Base-by-base conservation (phyloP, 2,113 vertebrate genomes). In the Cygnus atratus region DNA sequence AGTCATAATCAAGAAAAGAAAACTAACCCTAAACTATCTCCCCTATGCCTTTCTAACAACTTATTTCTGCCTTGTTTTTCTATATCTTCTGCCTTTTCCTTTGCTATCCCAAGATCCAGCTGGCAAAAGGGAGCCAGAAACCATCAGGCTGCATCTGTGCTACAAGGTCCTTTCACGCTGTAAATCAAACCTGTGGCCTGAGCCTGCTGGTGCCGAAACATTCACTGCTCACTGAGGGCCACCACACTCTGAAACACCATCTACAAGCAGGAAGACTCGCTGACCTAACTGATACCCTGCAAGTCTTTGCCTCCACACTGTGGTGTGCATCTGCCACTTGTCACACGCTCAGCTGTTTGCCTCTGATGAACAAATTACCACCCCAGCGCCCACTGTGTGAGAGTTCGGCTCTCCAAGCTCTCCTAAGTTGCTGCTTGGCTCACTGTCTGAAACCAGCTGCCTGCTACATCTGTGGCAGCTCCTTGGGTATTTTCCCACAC, bases 291-390 rank as follows among this genome's bases (percentile, higher is more conserved):
- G 55, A 62, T 19, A 6, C 35, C 41, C 74, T 26, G 55, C 2
- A 2, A 67, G 41, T 31, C 75, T 44, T 39, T 3, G 0, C 37
- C 9, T 29, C 35, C 35, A n/a, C 15, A 0, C 19, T 4, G 25
- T 0, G 4, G 25, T 31, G 39, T 20, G 35, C 0, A 1, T 28
- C 77, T n/a, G 18, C 62, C 55, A n/a, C 68, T n/a, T 52, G 26
- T 20, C 2, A 0, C 37, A 5, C 59, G 15, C 50, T 5, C 58
- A 3, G 52, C 10, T 6, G 1, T 13, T 55, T 73, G 33, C 59
- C 39, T 46, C n/a, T 0, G 24, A 14, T 3, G 21, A 55, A 22
- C 33, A 21, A 9, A 26, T 31, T 21, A 15, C 29, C 25, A 11
- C 4, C 44, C 31, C 46, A 50, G 43, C 0, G 0, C 22, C 35